Evolutionary conservation across 2,113 vertebrate species (phyloP).

Genomic region (Bambusicola thoracicus): DNA sequence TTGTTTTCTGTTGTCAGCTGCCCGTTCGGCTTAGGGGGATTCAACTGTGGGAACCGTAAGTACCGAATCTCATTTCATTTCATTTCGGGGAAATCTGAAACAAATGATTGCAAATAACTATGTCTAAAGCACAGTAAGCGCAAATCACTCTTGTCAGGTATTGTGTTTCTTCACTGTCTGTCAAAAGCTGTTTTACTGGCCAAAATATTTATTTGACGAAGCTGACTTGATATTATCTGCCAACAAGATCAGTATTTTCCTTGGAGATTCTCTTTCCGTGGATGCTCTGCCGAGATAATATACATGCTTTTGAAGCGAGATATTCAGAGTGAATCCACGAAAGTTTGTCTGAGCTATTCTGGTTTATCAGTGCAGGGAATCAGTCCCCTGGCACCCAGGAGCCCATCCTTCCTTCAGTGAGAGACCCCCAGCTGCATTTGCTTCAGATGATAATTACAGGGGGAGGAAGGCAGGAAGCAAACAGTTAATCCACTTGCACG

Average conservation of each 20-base stretch:
- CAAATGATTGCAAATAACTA: not conserved
- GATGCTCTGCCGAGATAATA: not conserved
- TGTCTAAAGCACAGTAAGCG: not conserved
- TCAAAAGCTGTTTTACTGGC: not conserved
- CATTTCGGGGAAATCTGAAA: not conserved
- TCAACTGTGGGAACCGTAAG: slow-evolving; percentile 97
- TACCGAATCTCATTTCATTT: not conserved
- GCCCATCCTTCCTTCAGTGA: not conserved
- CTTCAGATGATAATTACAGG: not conserved
- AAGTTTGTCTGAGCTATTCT: not conserved
- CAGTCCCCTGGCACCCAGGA: not conserved
- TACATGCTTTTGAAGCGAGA: not conserved
- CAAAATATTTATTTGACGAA: not conserved
- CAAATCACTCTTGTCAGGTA: accelerated
- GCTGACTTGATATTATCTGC: not conserved
- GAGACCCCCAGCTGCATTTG: not conserved
- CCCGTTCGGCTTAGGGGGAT: slow-evolving; percentile 94
- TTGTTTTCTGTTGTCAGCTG: slow-evolving; percentile 83
- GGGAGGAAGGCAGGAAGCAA: not conserved
- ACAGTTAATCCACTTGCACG: not conserved
- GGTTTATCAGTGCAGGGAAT: not conserved
- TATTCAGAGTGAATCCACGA: not conserved
- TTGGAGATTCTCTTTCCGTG: not conserved
- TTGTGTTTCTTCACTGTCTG: not conserved
- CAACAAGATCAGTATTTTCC: not conserved